A percentile compares a stretch with the other conserved stretches of the same genome.
These are phyloP conservation scores for Aelia acuminata DNA, from an alignment of 2,888 invertebrate species.

Conservation along the genomic window DNA sequence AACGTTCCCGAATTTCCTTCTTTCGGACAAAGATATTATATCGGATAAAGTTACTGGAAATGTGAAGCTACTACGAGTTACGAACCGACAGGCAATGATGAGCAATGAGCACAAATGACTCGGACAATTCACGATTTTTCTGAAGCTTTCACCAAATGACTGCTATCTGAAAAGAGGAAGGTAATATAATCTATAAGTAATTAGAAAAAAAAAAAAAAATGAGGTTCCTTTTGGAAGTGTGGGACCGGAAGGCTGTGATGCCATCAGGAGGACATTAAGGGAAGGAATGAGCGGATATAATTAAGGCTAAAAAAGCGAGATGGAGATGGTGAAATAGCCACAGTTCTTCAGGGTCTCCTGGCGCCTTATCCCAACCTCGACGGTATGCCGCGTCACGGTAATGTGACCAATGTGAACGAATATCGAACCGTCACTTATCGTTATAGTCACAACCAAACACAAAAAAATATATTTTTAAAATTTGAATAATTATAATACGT, in stretches of 20 bases:
- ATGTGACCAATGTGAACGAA: not conserved
- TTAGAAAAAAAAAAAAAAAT: constrained; percentile 57
- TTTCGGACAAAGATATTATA: not conserved
- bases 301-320: constrained; percentile 61
- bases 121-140: constrained; percentile 32
- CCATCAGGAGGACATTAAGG: constrained; percentile 63
- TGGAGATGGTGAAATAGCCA: constrained; percentile 64
- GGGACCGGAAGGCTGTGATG: constrained; percentile 56
- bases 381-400: not conserved
- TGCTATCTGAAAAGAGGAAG: constrained; percentile 20
- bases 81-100: not conserved
- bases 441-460: too few relatives aligned
- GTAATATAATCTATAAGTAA: constrained; percentile 58
- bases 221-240: constrained; percentile 47
- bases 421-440: not conserved
- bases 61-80: not conserved
- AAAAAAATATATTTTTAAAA: too few relatives aligned
- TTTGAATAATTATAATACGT: not conserved
- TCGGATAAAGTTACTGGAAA: not conserved
- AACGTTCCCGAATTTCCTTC: not conserved
- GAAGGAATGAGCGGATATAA: constrained; percentile 63
- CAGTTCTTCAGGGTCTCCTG: constrained; percentile 54
- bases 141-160: constrained; percentile 36
- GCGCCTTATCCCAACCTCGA: not conserved
- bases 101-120: constrained; percentile 6